Evolutionary conservation across 1,140 invertebrate genomes (phyloP).

Genomic region (Acyrthosiphon pisum): DNA sequence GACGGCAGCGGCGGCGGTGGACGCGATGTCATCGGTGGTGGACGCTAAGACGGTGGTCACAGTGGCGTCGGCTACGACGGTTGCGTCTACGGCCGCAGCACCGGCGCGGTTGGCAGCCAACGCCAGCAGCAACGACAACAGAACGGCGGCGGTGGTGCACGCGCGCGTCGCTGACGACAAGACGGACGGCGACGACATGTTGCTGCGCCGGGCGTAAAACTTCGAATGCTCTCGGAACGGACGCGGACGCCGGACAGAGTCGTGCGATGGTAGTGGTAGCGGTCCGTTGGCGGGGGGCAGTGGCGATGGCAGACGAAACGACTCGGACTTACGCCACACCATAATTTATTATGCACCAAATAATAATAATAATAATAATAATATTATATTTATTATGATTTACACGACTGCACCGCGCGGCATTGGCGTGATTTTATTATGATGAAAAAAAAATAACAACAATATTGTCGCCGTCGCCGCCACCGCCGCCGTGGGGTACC

Average conservation of each 20-base stretch:
- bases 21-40: neutral
- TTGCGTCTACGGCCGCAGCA: neutral
- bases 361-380: slow-evolving; percentile 16
- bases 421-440: neutral
- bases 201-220: neutral
- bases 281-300: neutral
- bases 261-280: neutral
- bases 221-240: slow-evolving; percentile 26
- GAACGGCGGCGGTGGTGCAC: neutral
- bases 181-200: slow-evolving; percentile 29
- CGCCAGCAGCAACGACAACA: neutral
- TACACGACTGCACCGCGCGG: neutral
- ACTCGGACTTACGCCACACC: neutral
- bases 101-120: neutral
- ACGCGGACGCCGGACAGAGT: neutral
- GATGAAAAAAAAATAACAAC: neutral
- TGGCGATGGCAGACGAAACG: slow-evolving; percentile 28
- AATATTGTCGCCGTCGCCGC: neutral
- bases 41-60: too few species aligned
- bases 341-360: neutral
- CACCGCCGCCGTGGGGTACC: too few species aligned
- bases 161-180: slow-evolving; percentile 8
- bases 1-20: neutral
- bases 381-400: neutral
- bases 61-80: neutral